These are phyloP conservation scores for Tychaedon coryphoeus DNA, from an alignment of 2,113 vertebrate genomes.

Conservation along the genomic window DNA sequence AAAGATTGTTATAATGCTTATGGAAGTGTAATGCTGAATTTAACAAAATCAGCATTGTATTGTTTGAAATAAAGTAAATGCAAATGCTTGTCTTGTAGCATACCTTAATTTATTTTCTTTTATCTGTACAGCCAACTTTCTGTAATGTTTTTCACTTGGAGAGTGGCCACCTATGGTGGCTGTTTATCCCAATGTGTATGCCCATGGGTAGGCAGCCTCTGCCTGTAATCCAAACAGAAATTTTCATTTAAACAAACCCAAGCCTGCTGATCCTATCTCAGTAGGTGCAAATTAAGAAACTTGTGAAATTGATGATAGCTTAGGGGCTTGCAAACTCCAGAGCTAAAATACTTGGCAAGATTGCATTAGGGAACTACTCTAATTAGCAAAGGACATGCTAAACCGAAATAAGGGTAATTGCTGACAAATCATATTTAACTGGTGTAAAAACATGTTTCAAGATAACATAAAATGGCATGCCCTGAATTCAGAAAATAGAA, in stretches of 20 bases:
- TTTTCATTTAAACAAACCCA: slow-evolving; percentile 62
- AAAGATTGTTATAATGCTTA: not conserved
- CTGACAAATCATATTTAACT: not conserved
- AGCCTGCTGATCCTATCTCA: slow-evolving; percentile 64
- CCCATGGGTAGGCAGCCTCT: not conserved
- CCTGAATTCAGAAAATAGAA: not conserved
- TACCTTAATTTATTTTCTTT: not conserved
- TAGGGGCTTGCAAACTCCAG: slow-evolving; percentile 46
- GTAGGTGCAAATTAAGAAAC: slow-evolving; percentile 70
- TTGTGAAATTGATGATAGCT: slow-evolving; percentile 45
- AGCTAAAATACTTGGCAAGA: slow-evolving; percentile 65
- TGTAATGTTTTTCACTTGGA: not conserved
- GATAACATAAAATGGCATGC: not conserved
- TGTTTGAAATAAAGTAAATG: not conserved
- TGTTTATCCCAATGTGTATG: not conserved
- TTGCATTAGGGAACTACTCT: slow-evolving; percentile 50
- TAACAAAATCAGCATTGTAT: not conserved
- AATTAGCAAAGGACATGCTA: slow-evolving; percentile 69
- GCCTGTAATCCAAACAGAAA: slow-evolving; percentile 45
- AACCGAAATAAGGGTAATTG: slow-evolving; percentile 58
- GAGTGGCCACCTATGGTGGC: slow-evolving; percentile 45
- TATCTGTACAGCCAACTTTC: not conserved
- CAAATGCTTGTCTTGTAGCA: not conserved
- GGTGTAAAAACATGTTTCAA: not conserved
- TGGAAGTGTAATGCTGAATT: not conserved